Evolutionary conservation across 1,140 invertebrate species (phyloP), one percentile per base, ranked within the genome.

Genomic region (Pristionchus pacificus): DNA sequence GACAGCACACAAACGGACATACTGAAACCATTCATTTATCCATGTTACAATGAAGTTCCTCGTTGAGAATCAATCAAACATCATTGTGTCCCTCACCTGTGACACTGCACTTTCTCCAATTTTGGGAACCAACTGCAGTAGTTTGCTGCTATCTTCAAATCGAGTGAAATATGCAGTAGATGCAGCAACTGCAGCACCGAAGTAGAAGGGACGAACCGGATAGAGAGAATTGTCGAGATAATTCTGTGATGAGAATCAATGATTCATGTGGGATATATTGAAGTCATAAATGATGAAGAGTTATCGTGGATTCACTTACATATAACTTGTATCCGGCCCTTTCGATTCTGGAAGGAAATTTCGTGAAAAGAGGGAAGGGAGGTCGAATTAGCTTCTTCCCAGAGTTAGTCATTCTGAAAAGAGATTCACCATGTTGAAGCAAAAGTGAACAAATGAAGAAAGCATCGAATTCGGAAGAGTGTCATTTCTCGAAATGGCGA

Each of bases 201-300:
- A 78, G 25, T 62, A 29, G 33, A 72, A 30, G 15, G 77, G 75
- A 28, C 67, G 67, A 19, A 78, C 65, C 1, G 77, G 75, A 65
- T 79, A 80, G 19, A 80, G 72, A 15, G 64, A 62, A 55, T 80
- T 81, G 29, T 80, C 77, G 14, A 81, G 14, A 13, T 27, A 49
- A 64, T 79, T 80, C 79, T 80, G 67, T 58, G 79, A 68, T 32
- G 33, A 15, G 55, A 15, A 59, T 24, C 14, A 32, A 25, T 27
- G 25, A 24, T 19, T 25, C 10, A 33, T 27, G 66, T 59, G 1
- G 31, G 55, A 68, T 2, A 66, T n/a, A 25, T 2, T n/a, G n/a
- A n/a, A n/a, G n/a, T n/a, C n/a, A n/a, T n/a, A 15, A 15, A 19
- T n/a, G 38, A 24, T 24, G 3, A 10, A 49, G n/a, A 57, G 49